Percentiles rank a stretch among this genome's conserved stretches.
phyloP scores from a whole-genome alignment of 2,113 vertebrate species.

The Potamarius usumacintae region DNA sequence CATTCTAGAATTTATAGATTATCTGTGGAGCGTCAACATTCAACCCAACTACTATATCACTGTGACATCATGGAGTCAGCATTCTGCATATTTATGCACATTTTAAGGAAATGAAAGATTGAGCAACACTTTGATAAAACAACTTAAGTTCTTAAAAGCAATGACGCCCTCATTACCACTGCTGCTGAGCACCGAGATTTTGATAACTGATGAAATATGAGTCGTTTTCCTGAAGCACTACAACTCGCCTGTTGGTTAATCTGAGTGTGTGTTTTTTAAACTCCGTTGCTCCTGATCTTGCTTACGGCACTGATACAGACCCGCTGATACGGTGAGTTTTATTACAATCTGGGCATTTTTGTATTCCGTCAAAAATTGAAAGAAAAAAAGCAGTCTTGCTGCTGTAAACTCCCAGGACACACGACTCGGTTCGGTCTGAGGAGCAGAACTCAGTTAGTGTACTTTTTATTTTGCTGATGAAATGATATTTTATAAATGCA shows the following conservation, averaged over 20 bases:
- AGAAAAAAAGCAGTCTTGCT: background rate
- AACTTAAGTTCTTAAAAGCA: no score
- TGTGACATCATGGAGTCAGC: background rate
- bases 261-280: background rate
- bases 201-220: background rate
- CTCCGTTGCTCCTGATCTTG: background rate
- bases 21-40: background rate
- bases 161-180: background rate
- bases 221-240: background rate
- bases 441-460: background rate
- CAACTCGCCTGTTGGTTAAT: background rate
- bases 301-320: background rate
- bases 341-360: conserved; percentile 2
- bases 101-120: background rate
- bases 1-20: background rate
- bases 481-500: conserved; percentile 2
- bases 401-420: background rate
- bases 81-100: background rate
- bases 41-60: background rate
- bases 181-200: background rate
- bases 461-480: conserved; percentile 18
- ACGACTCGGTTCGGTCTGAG: background rate
- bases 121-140: background rate
- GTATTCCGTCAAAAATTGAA: background rate
- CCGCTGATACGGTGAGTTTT: background rate